Conservation (phyloP, 1,140 invertebrate species). For the Drosophila repleta region DNA sequence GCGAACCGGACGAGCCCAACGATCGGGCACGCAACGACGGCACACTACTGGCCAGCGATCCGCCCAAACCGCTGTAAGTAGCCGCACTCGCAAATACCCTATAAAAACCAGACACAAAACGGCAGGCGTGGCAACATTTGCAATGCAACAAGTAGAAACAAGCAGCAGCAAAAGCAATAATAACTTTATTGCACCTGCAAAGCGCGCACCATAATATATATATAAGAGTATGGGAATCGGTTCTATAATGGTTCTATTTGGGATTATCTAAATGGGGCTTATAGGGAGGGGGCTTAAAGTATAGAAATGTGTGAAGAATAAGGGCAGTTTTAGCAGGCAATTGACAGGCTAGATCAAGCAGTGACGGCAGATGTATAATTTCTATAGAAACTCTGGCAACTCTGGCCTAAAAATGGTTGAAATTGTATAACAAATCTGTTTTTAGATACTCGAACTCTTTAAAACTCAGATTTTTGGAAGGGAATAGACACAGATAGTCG, state of each 20-base stretch:
- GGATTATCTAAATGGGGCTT: not conserved
- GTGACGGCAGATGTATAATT: too few relatives aligned
- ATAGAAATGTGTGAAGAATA: too few relatives aligned
- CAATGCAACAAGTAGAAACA: constrained; percentile 16
- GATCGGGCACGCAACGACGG: constrained; percentile 93
- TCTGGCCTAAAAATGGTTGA: too few relatives aligned
- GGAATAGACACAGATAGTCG: too few relatives aligned
- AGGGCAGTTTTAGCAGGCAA: too few relatives aligned
- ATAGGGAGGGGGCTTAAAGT: too few relatives aligned
- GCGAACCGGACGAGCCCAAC: constrained; percentile 88
- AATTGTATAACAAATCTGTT: too few relatives aligned
- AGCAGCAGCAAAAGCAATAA: not conserved
- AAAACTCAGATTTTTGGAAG: too few relatives aligned
- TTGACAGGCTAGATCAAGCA: too few relatives aligned
- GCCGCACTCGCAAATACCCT: not conserved
- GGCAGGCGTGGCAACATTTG: constrained; percentile 61
- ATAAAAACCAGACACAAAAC: constrained; percentile 42
- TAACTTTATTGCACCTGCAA: constrained; percentile 6
- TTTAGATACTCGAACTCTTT: too few relatives aligned
- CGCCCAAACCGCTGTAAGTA: constrained; percentile 97
- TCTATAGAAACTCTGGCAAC: too few relatives aligned
- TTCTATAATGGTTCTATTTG: constrained; percentile 3
- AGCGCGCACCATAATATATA: constrained; percentile 7
- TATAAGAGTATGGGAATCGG: not conserved
- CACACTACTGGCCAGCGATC: constrained; percentile 97